Conservation (phyloP, 2,888 invertebrate species). For the Exephanes ischioxanthus region DNA sequence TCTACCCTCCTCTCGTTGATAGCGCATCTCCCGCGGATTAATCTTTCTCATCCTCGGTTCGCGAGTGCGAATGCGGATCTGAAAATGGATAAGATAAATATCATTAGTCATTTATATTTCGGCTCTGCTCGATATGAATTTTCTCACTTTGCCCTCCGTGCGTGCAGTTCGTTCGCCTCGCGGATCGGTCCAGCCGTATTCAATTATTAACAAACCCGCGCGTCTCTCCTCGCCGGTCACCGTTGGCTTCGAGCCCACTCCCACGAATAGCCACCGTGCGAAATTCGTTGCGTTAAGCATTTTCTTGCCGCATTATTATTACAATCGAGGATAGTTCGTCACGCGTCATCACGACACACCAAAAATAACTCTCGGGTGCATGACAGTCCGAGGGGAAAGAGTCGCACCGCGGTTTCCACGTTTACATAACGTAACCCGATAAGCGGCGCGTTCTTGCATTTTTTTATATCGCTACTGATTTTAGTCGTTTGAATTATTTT, state of each 20-base stretch:
- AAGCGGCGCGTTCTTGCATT: conserved; percentile 23
- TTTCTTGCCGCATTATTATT: conserved; percentile 71
- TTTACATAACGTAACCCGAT: conserved; percentile 55
- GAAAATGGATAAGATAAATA: conserved; percentile 27
- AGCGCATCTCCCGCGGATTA: background rate
- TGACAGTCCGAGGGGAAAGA: conserved; percentile 60
- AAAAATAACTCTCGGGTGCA: conserved; percentile 68
- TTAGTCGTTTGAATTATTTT: background rate
- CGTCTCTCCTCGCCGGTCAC: conserved; percentile 45
- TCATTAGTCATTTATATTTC: background rate
- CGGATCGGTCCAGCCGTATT: conserved; percentile 52
- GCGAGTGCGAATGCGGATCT: background rate
- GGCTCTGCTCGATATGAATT: background rate
- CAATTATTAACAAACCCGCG: conserved; percentile 61
- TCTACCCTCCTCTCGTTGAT: background rate
- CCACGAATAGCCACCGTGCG: conserved; percentile 63
- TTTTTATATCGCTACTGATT: background rate
- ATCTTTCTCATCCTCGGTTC: background rate
- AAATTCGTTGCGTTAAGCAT: conserved; percentile 62
- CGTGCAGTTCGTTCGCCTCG: conserved; percentile 67
- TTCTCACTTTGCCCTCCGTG: background rate
- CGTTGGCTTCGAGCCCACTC: conserved; percentile 66
- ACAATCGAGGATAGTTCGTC: conserved; percentile 72
- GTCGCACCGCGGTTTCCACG: conserved; percentile 27
- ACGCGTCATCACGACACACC: conserved; percentile 68